A percentile compares a stretch with the other conserved stretches of the same genome.
phyloP scores from a whole-genome alignment of 2,113 vertebrate genomes.

The Rafetus swinhoei region DNA sequence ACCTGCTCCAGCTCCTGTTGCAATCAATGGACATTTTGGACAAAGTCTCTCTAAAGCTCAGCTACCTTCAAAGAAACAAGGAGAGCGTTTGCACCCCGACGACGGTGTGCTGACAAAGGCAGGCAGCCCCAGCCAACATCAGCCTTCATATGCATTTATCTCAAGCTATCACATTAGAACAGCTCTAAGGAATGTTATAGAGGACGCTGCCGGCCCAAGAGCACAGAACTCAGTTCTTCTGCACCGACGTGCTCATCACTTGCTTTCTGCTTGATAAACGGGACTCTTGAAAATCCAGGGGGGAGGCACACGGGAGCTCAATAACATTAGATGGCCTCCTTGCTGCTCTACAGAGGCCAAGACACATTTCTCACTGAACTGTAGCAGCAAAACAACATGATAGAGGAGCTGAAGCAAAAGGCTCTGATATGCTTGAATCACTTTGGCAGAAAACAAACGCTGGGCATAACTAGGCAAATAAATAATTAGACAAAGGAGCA shows the following conservation, averaged over 20 bases:
- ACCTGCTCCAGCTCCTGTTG: not conserved
- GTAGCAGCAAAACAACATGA: constrained; percentile 37
- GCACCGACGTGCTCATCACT: not conserved
- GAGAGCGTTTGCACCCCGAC: not conserved
- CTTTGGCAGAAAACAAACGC: constrained; percentile 49
- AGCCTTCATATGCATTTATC: not conserved
- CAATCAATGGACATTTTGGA: constrained; percentile 3
- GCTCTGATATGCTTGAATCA: constrained; percentile 50
- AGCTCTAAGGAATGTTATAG: not conserved
- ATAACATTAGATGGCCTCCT: constrained; percentile 20
- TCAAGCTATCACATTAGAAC: not conserved
- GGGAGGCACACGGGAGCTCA: not conserved
- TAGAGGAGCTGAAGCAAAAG: constrained; percentile 52
- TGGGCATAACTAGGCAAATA: constrained; percentile 46
- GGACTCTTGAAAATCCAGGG: constrained; percentile 19
- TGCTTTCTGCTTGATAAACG: not conserved
- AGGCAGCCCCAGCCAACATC: not conserved
- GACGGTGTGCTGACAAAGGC: not conserved
- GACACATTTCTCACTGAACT: constrained; percentile 52
- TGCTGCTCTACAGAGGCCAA: constrained; percentile 25
- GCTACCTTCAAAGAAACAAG: not conserved
- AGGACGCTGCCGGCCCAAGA: not conserved
- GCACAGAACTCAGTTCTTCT: not conserved
- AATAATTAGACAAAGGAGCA: constrained; percentile 41
- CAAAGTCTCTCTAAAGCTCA: constrained; percentile 15